Evolutionary conservation across 1,140 invertebrate species (phyloP).

Genomic region (Drepana arcuata): DNA sequence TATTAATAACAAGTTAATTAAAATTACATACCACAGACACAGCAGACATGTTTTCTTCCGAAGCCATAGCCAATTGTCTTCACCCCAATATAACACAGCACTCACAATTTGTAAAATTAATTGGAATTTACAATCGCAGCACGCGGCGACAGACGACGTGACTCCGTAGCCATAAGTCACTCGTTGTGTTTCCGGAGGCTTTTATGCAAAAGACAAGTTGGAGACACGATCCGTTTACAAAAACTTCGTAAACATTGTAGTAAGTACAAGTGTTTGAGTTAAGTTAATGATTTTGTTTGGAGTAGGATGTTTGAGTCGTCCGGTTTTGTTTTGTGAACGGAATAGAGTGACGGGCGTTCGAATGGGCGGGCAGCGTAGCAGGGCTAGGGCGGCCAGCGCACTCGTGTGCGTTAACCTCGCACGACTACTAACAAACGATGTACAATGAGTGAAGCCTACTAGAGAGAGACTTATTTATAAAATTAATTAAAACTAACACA

Average conservation of each 20-base stretch:
- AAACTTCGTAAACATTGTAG: no score
- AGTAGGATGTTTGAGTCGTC: slow-evolving; percentile 42
- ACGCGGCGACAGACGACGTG: neutral
- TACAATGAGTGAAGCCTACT: no score
- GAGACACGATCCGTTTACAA: no score
- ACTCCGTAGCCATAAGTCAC: slow-evolving; percentile 10
- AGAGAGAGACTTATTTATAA: no score
- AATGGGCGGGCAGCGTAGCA: slow-evolving; percentile 29
- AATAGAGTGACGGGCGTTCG: slow-evolving; percentile 50
- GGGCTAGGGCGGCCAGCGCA: slow-evolving; percentile 40
- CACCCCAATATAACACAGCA: slow-evolving; percentile 2
- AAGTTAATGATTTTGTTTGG: slow-evolving; percentile 26
- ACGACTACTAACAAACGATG: no score
- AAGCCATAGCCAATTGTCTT: slow-evolving; percentile 28
- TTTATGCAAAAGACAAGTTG: no score
- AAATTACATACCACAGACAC: slow-evolving; percentile 34
- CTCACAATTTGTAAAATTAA: slow-evolving; percentile 4
- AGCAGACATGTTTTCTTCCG: slow-evolving; percentile 37
- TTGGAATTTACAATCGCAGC: neutral
- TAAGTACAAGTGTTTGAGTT: no score
- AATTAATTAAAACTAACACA: no score
- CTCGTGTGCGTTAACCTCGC: slow-evolving; percentile 26
- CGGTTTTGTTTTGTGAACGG: slow-evolving; percentile 64
- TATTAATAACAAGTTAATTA: no score
- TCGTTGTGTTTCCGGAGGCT: no score